phyloP scores from a whole-genome alignment of 2,797 vertebrate genomes.

The Emys orbicularis region DNA sequence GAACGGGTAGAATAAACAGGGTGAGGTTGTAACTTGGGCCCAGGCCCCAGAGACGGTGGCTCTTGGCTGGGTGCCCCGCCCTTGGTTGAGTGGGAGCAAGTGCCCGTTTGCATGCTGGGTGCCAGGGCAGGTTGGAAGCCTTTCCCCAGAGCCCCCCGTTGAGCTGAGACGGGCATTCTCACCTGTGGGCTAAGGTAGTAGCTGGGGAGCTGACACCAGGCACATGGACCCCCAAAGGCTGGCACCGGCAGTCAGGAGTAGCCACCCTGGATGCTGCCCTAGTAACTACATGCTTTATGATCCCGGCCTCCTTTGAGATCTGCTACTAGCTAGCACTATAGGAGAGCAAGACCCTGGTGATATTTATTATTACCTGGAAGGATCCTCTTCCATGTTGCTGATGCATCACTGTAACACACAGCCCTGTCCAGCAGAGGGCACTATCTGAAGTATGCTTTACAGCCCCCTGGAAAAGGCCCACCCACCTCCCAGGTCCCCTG shows the following conservation, averaged over 20 bases:
- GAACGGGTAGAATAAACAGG: background rate
- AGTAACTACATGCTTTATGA: background rate
- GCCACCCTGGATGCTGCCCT: no score
- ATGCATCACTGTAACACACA: background rate
- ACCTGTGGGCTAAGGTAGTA: no score
- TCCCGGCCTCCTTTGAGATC: background rate
- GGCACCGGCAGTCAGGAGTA: background rate
- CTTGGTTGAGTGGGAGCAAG: background rate
- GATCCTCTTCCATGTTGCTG: no score
- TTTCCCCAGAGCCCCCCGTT: no score
- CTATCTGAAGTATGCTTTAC: background rate
- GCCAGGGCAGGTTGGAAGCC: background rate
- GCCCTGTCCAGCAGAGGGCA: background rate
- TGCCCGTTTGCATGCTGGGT: no score
- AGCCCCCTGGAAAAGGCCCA: background rate
- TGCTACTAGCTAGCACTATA: background rate
- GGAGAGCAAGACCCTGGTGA: background rate
- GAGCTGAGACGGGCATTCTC: background rate
- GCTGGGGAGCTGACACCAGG: no score
- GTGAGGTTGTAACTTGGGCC: background rate
- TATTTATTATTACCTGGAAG: no score
- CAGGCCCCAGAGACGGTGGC: rapidly evolving
- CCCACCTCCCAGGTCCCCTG: no score
- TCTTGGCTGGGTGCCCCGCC: background rate
- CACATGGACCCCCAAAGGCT: no score